A percentile compares a stretch with the other conserved stretches of the same genome.
phyloP scores from a whole-genome alignment of 2,113 vertebrate species.

The Paracanthobrama guichenoti region DNA sequence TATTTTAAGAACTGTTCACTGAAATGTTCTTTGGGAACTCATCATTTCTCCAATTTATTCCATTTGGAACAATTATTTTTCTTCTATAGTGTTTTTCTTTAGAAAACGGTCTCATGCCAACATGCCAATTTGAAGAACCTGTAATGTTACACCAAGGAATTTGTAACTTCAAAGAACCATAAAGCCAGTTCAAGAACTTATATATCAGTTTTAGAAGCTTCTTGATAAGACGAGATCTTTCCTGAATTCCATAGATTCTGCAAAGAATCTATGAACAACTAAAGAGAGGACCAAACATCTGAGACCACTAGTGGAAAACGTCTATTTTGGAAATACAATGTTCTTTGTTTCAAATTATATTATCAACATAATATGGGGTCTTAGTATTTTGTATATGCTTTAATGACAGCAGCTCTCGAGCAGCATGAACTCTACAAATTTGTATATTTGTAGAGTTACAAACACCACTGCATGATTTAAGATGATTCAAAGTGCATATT shows the following conservation, averaged over 20 bases:
- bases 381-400: not conserved
- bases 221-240: not conserved
- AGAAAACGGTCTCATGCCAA: not conserved
- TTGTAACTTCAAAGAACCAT: not conserved
- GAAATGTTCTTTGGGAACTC: no score
- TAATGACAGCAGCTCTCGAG: not conserved
- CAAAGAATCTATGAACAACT: not conserved
- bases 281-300: not conserved
- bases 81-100: not conserved
- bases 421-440: not conserved
- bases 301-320: not conserved
- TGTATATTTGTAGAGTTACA: no score
- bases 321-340: not conserved
- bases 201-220: not conserved
- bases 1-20: no score
- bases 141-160: not conserved
- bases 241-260: not conserved
- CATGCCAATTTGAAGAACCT: not conserved
- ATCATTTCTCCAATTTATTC: no score
- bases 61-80: not conserved
- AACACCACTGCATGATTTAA: not conserved
- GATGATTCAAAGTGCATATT: not conserved
- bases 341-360: not conserved
- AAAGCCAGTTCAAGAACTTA: not conserved
- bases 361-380: not conserved